Conservation (phyloP, 2,797 vertebrate species). For the Ciconia nigra region DNA sequence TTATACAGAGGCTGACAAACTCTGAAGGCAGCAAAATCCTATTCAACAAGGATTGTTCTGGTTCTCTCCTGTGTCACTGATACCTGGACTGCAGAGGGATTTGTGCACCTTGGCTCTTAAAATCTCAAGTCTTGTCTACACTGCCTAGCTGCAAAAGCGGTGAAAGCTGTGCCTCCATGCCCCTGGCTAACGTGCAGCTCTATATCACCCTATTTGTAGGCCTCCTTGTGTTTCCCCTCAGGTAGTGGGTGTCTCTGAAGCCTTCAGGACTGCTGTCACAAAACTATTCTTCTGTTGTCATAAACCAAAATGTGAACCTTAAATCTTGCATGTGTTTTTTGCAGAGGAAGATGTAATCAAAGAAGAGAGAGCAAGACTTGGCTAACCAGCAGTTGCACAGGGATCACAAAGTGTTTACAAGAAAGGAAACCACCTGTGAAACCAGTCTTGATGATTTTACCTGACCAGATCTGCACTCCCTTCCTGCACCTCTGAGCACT, state of each 20-base stretch:
- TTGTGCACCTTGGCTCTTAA: background rate
- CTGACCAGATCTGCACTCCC: background rate
- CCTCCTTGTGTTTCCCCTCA: background rate
- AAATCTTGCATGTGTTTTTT: background rate
- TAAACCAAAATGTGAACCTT: background rate
- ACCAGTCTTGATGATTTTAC: background rate
- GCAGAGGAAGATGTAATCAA: background rate
- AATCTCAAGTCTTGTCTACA: background rate
- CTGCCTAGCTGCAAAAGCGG: background rate
- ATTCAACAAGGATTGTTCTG: background rate
- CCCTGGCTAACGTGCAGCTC: background rate
- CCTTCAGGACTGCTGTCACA: background rate
- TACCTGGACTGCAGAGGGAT: background rate
- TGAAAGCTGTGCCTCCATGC: background rate
- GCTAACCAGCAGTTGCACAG: background rate
- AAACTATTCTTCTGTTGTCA: background rate
- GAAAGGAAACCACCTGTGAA: slow-evolving; percentile 30
- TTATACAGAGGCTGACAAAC: background rate
- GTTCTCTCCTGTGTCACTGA: background rate
- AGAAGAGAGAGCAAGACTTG: accelerated
- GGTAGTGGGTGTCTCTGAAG: background rate
- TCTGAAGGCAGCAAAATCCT: background rate
- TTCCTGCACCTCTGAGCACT: background rate
- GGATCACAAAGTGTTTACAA: slow-evolving; percentile 28
- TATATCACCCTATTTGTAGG: accelerated